Base-by-base conservation (phyloP, 1,140 invertebrate genomes). In the Zaprionus vittiger region DNA sequence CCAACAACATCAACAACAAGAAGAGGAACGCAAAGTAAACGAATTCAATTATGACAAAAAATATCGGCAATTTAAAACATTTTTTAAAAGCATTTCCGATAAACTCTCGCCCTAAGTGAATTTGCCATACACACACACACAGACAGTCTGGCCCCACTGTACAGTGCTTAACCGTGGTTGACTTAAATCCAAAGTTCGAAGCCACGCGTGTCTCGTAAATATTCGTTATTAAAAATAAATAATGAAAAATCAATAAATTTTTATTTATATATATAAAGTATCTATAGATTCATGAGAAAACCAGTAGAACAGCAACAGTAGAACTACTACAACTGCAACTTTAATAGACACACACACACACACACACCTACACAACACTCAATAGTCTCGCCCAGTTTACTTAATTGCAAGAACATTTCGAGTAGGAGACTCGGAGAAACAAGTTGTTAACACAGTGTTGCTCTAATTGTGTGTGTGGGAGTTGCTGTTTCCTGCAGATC, bases 161-260 rank as follows among this genome's bases (percentile, higher is more conserved):
- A 6, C 41, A 1, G 2, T 47, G 47, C 47, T 68, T 60, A 49
- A 47, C 17, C 41, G n/a, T 47, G 41, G 37, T 17, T 47, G 41
- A 47, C 41, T 47, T 47, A 17, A 47, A 47, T 47, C 41, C 41
- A 47, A 17, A 47, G 41, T 47, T 47, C 41, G n/a, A 7, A 47
- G 41, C 41, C 15, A 41, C 38, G 41, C n/a, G 41, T 47, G 41
- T 47, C 41, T 47, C n/a, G n/a, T 9, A 17, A 47, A 47, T 47
- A 17, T 47, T 17, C 41, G 54, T 71, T 72, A 65, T 72, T 72
- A 72, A 72, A 65, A 54, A 72, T 65, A 24, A 72, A 65, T 64
- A 64, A 65, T 57, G 52, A 44, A 72, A 72, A 72, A 72, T 72
- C 69, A 65, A 72, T 72, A 65, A 11, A 56, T 49, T 47, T 41